A percentile compares a stretch with the other conserved stretches of the same genome.
These are phyloP conservation scores for Mythimna lalbum DNA, from an alignment of 2,888 invertebrate genomes.

Conservation along the genomic window DNA sequence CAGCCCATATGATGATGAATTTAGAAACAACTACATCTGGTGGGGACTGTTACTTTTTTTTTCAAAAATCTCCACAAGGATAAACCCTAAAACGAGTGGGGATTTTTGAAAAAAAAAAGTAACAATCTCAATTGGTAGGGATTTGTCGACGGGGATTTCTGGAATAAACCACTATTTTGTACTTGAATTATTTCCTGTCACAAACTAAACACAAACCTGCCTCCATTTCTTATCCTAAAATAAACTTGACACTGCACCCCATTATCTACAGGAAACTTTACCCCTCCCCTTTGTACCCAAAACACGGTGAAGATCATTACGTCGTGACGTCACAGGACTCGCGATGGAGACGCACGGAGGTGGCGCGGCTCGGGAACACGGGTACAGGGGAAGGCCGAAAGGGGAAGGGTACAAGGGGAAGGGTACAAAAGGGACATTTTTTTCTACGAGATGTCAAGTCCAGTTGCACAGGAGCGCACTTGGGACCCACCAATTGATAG, in stretches of 20 bases:
- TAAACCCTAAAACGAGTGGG: no score
- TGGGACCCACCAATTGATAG: not conserved
- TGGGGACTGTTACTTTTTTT: no score
- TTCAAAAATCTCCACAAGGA: no score
- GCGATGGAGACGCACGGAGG: constrained; percentile 39
- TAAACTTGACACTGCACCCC: constrained; percentile 38
- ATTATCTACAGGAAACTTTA: constrained; percentile 28
- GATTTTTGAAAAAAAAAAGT: no score
- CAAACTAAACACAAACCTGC: not conserved
- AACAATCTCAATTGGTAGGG: no score
- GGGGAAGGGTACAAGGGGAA: constrained; percentile 23
- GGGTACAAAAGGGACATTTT: constrained; percentile 47
- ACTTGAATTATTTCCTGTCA: not conserved
- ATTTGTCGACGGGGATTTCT: no score
- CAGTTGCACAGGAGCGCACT: constrained; percentile 57
- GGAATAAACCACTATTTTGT: not conserved
- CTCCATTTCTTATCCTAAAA: constrained; percentile 12
- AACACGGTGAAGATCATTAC: constrained; percentile 51
- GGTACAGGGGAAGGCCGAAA: constrained; percentile 9
- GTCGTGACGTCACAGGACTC: constrained; percentile 33
- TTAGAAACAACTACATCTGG: no score
- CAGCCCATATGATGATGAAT: no score
- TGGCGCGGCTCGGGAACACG: constrained; percentile 11
- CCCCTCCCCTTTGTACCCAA: constrained; percentile 29
- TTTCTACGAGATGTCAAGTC: constrained; percentile 60